These are phyloP conservation scores for Parascotia fuliginaria DNA, from an alignment of 2,888 invertebrate species.

Conservation along the genomic window DNA sequence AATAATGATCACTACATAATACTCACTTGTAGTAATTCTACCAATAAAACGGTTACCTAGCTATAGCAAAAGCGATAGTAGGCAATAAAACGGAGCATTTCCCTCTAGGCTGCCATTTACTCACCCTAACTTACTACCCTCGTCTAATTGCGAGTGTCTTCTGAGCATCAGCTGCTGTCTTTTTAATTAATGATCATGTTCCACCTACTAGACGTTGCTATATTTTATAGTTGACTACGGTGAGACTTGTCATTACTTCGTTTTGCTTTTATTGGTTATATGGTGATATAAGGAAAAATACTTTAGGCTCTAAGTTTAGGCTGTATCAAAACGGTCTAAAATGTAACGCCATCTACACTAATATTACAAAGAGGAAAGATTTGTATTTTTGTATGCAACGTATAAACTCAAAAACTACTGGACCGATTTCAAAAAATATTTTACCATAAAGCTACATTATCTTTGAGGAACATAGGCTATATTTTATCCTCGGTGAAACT, in stretches of 20 bases:
- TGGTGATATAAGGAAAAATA: neutral
- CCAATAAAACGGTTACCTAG: slow-evolving; percentile 20
- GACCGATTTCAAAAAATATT: no score
- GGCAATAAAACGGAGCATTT: slow-evolving; percentile 56
- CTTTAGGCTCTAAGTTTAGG: neutral
- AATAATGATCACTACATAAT: neutral
- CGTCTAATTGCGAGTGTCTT: slow-evolving; percentile 70
- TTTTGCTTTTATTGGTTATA: slow-evolving; percentile 21
- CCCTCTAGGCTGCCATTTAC: slow-evolving; percentile 48
- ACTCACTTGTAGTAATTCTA: slow-evolving; percentile 9
- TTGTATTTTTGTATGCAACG: no score
- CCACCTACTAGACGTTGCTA: slow-evolving; percentile 43
- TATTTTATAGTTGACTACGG: slow-evolving; percentile 32
- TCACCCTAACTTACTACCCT: slow-evolving; percentile 47
- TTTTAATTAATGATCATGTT: slow-evolving; percentile 73
- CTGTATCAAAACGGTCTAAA: no score
- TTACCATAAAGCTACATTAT: no score
- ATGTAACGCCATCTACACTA: no score
- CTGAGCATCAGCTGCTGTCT: slow-evolving; percentile 74
- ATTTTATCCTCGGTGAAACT: no score
- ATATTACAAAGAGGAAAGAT: no score
- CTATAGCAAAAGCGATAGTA: slow-evolving; percentile 37
- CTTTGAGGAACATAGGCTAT: no score
- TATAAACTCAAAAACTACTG: no score
- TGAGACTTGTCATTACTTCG: slow-evolving; percentile 44